Base-by-base conservation (phyloP, 2,113 vertebrate species). In the Perca schrenkii region DNA sequence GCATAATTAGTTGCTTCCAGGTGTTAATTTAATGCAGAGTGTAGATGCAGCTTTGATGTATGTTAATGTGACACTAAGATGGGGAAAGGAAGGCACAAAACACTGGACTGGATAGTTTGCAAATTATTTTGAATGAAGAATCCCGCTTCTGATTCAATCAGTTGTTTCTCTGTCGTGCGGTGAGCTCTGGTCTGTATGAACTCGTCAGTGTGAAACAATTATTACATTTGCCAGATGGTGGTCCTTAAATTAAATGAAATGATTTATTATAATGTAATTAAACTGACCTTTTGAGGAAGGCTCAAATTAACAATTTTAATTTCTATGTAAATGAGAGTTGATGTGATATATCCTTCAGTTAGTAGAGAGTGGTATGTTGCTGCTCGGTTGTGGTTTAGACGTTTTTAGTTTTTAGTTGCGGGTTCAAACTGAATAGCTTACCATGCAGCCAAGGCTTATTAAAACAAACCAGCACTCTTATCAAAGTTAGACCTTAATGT, bases 21-120 rank as follows among this genome's bases (percentile, higher is more conserved):
- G 61, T 60, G 56, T 28, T 79, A 40, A 87, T 81, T 80, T 43
- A 25, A 83, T 85, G 62, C 56, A 46, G 13, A 43, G 31, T 68
- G 11, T 4, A 7, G 49, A 52, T 16, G 36, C 31, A 62, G 17
- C 17, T 64, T 47, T 79, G 14, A 17, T 54, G 50, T 10, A 34
- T 74, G 4, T 40, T 68, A 56, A 74, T 56, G 21, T 74, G 21
- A 56, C 28, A 60, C 25, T 58, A 19, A n/a, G 14, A 62, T 49
- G 58, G 2, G n/a, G 57, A 13, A 49, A 65, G 7, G 3, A 54
- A 1, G 25, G 12, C 25, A 34, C 34, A 56, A 21, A 31, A 53
- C 21, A 7, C 60, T 65, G 74, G 8, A 76, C 57, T 49, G 57
- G 25, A 63, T 12, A 49, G 36, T 36, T 43, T 47, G 12, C 46